Conservation (phyloP, 2,113 vertebrate genomes). For the Edolisoma coerulescens region DNA sequence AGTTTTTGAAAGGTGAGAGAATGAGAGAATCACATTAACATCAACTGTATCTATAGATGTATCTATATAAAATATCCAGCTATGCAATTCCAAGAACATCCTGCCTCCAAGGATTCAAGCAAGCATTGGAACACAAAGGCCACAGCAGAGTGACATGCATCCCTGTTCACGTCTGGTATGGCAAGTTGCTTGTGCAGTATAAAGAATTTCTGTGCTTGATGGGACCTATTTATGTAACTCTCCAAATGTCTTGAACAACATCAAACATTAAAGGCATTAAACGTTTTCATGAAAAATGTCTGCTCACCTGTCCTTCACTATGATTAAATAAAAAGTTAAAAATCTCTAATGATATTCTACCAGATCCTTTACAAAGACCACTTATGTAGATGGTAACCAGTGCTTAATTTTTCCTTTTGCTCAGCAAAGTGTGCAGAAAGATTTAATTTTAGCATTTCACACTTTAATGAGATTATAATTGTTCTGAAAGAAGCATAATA, state of each 20-base stretch:
- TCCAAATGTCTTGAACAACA: neutral
- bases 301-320: neutral
- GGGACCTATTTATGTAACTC: neutral
- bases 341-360: neutral
- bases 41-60: neutral
- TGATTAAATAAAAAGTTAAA: neutral
- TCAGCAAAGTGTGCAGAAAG: neutral
- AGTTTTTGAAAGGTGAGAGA: neutral
- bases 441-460: neutral
- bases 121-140: neutral
- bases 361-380: neutral
- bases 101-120: neutral
- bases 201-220: neutral
- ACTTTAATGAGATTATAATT: neutral
- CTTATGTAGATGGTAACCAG: neutral
- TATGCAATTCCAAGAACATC: neutral
- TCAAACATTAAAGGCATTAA: neutral
- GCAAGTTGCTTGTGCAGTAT: neutral
- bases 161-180: neutral
- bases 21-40: neutral
- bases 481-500: neutral
- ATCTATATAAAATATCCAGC: neutral
- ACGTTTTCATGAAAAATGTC: neutral
- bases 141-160: neutral
- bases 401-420: neutral